Percentiles rank a stretch among this genome's conserved stretches.
Evolutionary conservation across 2,113 vertebrate species (phyloP).

Genomic region (Motacilla alba): DNA sequence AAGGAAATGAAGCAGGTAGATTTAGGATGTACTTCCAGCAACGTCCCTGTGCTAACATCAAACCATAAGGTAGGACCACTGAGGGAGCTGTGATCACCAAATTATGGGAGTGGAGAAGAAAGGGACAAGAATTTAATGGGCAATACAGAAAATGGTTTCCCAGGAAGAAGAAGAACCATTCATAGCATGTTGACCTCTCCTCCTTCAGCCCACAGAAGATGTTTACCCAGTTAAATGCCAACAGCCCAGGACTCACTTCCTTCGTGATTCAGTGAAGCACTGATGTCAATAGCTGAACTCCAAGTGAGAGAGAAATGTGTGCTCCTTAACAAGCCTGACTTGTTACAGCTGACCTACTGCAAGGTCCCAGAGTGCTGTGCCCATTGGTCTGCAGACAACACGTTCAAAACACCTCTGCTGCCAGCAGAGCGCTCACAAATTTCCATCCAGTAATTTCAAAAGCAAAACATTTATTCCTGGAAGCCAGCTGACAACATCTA

Average conservation of each 20-base stretch:
- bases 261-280: not conserved
- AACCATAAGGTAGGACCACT: not conserved
- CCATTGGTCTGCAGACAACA: not conserved
- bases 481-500: not conserved
- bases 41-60: not conserved
- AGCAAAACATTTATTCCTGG: not conserved
- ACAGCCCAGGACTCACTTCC: not conserved
- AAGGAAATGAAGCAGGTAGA: not conserved
- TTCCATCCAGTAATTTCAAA: not conserved
- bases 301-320: not conserved
- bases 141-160: not conserved
- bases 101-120: not conserved
- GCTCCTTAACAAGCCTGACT: not conserved
- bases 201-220: not conserved
- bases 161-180: not conserved
- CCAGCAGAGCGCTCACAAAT: not conserved
- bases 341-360: constrained; percentile 3
- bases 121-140: not conserved
- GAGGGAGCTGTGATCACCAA: not conserved
- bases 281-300: not conserved
- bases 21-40: not conserved
- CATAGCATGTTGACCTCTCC: not conserved
- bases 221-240: not conserved
- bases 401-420: not conserved
- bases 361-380: not conserved